These are phyloP conservation scores for Eremobia ochroleuca DNA, from an alignment of 2,888 invertebrate genomes.

Conservation along the genomic window DNA sequence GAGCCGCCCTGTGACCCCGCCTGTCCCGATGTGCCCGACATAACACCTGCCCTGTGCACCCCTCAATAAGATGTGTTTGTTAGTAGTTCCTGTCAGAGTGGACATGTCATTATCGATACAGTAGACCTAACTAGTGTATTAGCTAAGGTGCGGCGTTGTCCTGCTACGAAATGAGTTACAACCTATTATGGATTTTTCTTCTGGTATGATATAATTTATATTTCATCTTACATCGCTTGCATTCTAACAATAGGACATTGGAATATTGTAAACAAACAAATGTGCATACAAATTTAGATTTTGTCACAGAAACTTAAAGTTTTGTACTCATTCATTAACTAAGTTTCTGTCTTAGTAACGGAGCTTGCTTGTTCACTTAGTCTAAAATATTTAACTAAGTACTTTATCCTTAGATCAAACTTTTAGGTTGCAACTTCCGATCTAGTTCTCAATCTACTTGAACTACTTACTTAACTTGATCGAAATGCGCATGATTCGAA, in stretches of 20 bases:
- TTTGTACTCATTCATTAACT: neutral
- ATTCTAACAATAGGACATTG: neutral
- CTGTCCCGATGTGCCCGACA: conserved; percentile 63
- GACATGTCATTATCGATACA: conserved; percentile 90
- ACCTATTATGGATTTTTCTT: conserved; percentile 84
- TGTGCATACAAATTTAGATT: neutral
- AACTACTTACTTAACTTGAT: neutral
- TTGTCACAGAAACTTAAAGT: neutral
- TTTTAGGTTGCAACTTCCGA: conserved; percentile 27
- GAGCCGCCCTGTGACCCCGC: conserved; percentile 70
- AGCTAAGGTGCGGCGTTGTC: conserved; percentile 75
- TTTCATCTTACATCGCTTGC: conserved; percentile 14
- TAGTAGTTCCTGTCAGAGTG: conserved; percentile 83
- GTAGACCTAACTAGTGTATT: conserved; percentile 80
- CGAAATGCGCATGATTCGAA: neutral
- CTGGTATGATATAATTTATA: conserved; percentile 79
- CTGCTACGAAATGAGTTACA: conserved; percentile 86
- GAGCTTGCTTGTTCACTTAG: conserved; percentile 17
- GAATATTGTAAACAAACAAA: conserved; percentile 31
- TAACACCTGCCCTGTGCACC: conserved; percentile 52
- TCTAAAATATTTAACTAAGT: neutral
- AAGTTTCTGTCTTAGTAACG: neutral
- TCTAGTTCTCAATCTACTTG: conserved; percentile 27
- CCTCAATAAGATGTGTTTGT: conserved; percentile 80
- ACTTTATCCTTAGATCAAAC: conserved; percentile 7